Percentiles rank a stretch among this genome's conserved stretches.
phyloP scores from a whole-genome alignment of 2,888 invertebrate genomes.

The Scotopteryx bipunctaria region DNA sequence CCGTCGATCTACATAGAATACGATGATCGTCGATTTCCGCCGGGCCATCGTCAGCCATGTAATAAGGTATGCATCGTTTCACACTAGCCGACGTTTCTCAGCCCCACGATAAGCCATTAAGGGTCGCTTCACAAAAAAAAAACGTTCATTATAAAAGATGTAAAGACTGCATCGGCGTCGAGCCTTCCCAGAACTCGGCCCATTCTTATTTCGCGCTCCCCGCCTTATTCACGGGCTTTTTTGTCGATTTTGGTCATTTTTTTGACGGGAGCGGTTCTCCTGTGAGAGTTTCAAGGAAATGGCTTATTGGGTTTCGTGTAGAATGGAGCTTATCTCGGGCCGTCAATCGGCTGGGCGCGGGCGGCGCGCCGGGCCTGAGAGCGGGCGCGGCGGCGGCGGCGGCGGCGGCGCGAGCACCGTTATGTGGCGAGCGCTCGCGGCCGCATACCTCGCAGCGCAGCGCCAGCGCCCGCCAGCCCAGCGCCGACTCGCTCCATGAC shows the following conservation, averaged over 20 bases:
- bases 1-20: slow-evolving; percentile 49
- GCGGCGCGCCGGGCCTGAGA: slow-evolving; percentile 63
- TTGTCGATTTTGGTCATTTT: slow-evolving; percentile 71
- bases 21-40: slow-evolving; percentile 53
- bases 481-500: slow-evolving; percentile 45
- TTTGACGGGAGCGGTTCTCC: slow-evolving; percentile 75
- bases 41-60: slow-evolving; percentile 31
- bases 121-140: slow-evolving; percentile 75
- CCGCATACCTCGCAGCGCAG: slow-evolving; percentile 28
- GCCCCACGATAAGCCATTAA: slow-evolving; percentile 75
- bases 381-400: slow-evolving; percentile 51
- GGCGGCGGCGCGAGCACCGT: slow-evolving; percentile 62
- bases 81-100: slow-evolving; percentile 59
- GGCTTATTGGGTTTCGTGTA: slow-evolving; percentile 80
- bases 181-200: slow-evolving; percentile 78
- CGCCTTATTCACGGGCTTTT: slow-evolving; percentile 77
- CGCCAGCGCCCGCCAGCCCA: slow-evolving; percentile 33
- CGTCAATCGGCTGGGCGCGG: slow-evolving; percentile 60
- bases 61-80: slow-evolving; percentile 42
- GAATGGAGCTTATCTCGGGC: slow-evolving; percentile 71
- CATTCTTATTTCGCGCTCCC: slow-evolving; percentile 82
- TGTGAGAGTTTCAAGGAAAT: slow-evolving; percentile 80
- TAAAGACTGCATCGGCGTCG: slow-evolving; percentile 79
- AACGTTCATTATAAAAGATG: slow-evolving; percentile 79
- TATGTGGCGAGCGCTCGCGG: slow-evolving; percentile 42